Evolutionary conservation across 2,113 vertebrate genomes (phyloP).

Genomic region (Theristicus caerulescens): DNA sequence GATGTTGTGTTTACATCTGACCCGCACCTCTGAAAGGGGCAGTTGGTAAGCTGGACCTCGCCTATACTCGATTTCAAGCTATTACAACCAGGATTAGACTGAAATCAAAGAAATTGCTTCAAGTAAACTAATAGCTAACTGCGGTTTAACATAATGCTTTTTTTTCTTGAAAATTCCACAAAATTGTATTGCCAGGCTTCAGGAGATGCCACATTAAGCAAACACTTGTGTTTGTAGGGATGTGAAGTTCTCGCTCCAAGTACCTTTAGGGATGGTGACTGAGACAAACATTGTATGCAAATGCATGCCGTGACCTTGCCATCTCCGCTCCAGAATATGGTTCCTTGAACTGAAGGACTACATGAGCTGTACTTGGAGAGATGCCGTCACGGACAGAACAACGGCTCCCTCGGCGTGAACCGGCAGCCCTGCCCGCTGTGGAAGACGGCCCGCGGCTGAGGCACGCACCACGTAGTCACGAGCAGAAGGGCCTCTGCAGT

Average conservation of each 20-base stretch:
- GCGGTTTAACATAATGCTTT: not conserved
- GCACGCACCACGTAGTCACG: not conserved
- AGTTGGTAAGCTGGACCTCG: not conserved
- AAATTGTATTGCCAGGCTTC: not conserved
- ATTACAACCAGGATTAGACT: not conserved
- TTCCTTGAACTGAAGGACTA: not conserved
- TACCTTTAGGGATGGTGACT: not conserved
- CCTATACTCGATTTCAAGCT: not conserved
- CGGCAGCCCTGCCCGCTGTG: not conserved
- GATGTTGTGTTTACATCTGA: not conserved
- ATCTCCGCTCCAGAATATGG: not conserved
- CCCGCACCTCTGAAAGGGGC: not conserved
- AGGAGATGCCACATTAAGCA: not conserved
- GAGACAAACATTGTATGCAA: not conserved
- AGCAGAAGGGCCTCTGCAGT: not conserved
- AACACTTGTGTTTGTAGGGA: not conserved
- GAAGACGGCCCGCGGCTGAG: not conserved
- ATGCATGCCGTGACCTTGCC: not conserved
- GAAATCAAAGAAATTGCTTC: not conserved
- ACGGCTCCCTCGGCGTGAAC: not conserved
- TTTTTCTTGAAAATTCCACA: not conserved
- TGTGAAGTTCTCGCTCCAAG: not conserved
- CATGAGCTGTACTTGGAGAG: not conserved
- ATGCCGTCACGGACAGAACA: not conserved
- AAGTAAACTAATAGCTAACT: not conserved